These are phyloP conservation scores for Hyposmocoma kahamanoa DNA, from an alignment of 1,140 invertebrate species.

Conservation along the genomic window DNA sequence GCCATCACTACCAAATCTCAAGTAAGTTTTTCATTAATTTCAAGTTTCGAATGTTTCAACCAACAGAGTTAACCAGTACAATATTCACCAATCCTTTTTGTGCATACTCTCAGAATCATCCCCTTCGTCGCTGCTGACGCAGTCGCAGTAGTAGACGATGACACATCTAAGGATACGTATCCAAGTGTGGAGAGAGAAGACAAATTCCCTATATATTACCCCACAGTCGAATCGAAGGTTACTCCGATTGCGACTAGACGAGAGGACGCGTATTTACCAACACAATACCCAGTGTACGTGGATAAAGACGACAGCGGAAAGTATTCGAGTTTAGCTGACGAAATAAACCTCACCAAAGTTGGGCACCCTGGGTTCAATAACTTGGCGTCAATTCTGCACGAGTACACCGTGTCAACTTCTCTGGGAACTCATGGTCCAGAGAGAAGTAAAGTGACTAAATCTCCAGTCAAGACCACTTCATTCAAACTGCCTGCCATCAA, in stretches of 20 bases:
- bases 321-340: conserved; percentile 31
- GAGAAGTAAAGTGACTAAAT: conserved; percentile 21
- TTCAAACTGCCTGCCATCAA: conserved; percentile 47
- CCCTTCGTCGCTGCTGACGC: conserved; percentile 87
- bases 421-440: conserved; percentile 23
- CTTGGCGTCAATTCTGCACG: conserved; percentile 23
- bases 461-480: conserved; percentile 5
- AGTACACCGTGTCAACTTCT: conserved; percentile 38
- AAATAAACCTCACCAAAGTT: conserved; percentile 22
- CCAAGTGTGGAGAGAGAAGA: conserved; percentile 51
- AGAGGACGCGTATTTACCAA: conserved; percentile 43
- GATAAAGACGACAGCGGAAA: too few relatives aligned
- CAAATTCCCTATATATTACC: conserved; percentile 62
- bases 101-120: conserved; percentile 85
- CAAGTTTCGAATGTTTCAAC: too few relatives aligned
- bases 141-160: conserved; percentile 64
- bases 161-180: conserved; percentile 48
- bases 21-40: conserved; percentile 50
- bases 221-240: conserved; percentile 34
- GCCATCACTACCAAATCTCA: conserved; percentile 83
- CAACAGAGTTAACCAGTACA: too few relatives aligned
- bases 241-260: conserved; percentile 31
- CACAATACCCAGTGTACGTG: conserved; percentile 51
- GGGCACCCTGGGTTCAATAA: conserved; percentile 28
- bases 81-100: too few relatives aligned